Conservation (phyloP, 2,888 invertebrate species). For the Lycocerus yunnanus region DNA sequence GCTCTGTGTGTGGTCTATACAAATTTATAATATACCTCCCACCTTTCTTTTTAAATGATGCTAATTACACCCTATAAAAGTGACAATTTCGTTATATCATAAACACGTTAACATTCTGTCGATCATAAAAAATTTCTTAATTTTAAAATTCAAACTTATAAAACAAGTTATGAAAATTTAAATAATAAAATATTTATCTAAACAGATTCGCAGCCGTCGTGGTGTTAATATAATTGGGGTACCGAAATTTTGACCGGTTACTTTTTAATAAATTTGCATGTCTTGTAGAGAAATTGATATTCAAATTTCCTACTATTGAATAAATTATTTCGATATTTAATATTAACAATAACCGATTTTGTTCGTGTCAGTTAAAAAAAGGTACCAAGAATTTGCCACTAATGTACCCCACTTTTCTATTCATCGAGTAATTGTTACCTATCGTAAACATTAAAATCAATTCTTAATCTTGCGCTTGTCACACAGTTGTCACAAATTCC, state of each 20-base stretch:
- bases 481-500: too few species aligned
- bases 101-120: neutral
- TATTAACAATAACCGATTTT: neutral
- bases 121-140: neutral
- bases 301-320: neutral
- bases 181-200: neutral
- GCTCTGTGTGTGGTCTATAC: constrained; percentile 6
- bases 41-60: neutral
- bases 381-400: neutral
- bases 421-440: neutral
- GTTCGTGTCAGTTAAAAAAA: neutral
- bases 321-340: neutral
- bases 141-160: neutral
- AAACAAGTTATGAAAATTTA: neutral
- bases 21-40: neutral
- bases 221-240: neutral
- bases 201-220: neutral
- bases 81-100: constrained; percentile 4
- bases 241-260: neutral
- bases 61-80: constrained; percentile 7
- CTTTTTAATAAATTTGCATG: neutral
- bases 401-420: neutral
- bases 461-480: too few species aligned
- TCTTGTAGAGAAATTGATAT: neutral
- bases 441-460: neutral